Evolutionary conservation across 2,797 vertebrate species (phyloP).

Genomic region (Crocodylus rhombifer): DNA sequence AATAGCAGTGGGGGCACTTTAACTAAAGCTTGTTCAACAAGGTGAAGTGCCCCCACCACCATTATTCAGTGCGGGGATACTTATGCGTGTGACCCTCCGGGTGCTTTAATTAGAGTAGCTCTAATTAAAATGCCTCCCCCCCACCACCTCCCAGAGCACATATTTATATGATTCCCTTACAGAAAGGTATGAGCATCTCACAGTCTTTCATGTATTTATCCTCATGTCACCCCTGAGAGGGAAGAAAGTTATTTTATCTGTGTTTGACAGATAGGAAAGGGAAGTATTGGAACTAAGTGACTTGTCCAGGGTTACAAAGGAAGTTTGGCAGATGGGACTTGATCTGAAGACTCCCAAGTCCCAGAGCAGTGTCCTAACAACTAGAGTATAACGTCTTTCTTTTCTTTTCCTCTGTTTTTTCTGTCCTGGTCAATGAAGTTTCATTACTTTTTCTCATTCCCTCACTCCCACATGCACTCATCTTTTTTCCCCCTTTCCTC

Average conservation of each 20-base stretch:
- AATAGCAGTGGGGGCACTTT: too few species aligned
- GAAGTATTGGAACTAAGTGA: not conserved
- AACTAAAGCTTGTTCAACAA: too few species aligned
- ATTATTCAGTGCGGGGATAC: too few species aligned
- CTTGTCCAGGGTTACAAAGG: not conserved
- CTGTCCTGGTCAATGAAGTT: not conserved
- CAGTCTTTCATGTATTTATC: accelerated
- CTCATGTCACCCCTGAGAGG: accelerated
- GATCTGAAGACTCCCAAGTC: not conserved
- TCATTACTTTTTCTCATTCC: not conserved
- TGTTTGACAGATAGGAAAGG: not conserved
- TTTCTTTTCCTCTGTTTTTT: not conserved
- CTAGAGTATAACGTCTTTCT: not conserved
- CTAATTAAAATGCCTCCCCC: too few species aligned
- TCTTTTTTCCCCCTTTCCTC: not conserved
- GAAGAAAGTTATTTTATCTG: accelerated
- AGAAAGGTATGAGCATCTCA: accelerated
- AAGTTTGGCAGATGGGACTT: not conserved
- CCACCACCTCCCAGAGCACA: not conserved
- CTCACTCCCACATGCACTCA: not conserved
- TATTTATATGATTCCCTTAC: not conserved
- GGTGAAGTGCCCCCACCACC: too few species aligned
- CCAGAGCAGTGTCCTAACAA: not conserved
- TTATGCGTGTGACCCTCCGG: too few species aligned
- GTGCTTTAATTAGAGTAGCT: too few species aligned